A percentile compares a stretch with the other conserved stretches of the same genome.
Conservation (phyloP, 2,888 invertebrate species). For the Ichneumoninae sp. region DNA sequence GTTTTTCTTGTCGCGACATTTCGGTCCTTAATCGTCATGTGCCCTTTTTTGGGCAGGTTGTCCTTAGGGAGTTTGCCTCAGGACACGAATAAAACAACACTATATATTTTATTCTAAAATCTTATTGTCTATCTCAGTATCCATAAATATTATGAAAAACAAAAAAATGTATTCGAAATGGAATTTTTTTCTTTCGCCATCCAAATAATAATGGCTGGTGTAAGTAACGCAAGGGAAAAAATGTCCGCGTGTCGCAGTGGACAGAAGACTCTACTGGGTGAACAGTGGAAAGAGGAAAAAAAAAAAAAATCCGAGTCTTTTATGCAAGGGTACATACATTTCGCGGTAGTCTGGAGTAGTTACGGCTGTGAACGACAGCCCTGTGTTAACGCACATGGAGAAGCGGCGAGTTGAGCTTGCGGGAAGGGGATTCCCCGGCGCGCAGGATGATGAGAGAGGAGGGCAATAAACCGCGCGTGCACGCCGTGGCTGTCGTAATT, state of each 20-base stretch:
- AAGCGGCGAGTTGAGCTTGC: conserved; percentile 38
- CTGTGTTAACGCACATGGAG: conserved; percentile 39
- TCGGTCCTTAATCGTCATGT: no score
- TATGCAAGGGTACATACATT: background rate
- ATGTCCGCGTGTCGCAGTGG: background rate
- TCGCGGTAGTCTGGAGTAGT: conserved; percentile 34
- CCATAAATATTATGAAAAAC: no score
- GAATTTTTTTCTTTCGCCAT: no score
- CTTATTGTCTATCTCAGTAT: no score
- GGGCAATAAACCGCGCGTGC: conserved; percentile 58
- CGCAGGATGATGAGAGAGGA: conserved; percentile 17
- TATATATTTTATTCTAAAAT: no score
- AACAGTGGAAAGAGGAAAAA: conserved; percentile 12
- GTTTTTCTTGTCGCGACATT: no score
- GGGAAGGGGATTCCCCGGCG: conserved; percentile 40
- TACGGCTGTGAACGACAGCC: conserved; percentile 18
- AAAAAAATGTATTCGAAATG: no score
- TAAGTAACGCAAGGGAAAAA: background rate
- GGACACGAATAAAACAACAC: no score
- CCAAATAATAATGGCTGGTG: no score
- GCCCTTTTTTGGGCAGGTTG: no score
- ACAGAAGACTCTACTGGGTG: background rate
- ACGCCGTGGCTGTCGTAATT: conserved; percentile 64
- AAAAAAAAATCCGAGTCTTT: conserved; percentile 39
- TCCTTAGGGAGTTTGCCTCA: no score